Evolutionary conservation across 2,797 vertebrate species (phyloP).

Genomic region (Botia kubotai): DNA sequence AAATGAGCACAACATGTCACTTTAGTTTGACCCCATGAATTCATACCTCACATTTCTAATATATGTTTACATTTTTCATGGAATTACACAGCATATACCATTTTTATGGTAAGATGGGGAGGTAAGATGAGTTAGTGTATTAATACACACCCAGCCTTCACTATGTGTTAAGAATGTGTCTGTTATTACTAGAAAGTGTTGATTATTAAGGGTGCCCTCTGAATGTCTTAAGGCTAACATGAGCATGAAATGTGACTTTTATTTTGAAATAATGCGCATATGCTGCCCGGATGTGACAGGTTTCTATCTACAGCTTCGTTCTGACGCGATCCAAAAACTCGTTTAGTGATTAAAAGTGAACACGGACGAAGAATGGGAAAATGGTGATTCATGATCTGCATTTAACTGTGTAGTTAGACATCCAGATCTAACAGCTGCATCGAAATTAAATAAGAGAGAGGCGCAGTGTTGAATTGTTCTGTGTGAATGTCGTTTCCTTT

Average conservation of each 20-base stretch:
- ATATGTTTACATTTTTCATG: too few species aligned
- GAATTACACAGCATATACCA: too few species aligned
- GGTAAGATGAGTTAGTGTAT: too few species aligned
- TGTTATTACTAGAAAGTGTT: background rate
- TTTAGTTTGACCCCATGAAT: too few species aligned
- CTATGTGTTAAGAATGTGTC: too few species aligned
- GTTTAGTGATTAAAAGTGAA: background rate
- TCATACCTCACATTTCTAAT: too few species aligned
- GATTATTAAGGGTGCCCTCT: background rate
- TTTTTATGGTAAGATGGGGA: too few species aligned
- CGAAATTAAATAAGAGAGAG: background rate
- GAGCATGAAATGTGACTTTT: slow-evolving; percentile 21
- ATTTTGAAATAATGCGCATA: slow-evolving; percentile 44
- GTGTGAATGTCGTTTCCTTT: background rate
- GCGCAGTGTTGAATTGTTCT: background rate
- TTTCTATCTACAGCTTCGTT: background rate
- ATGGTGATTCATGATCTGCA: slow-evolving; percentile 28
- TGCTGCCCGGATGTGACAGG: background rate
- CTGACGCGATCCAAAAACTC: slow-evolving; percentile 9
- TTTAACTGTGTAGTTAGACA: background rate
- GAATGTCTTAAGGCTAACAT: background rate
- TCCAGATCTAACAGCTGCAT: background rate
- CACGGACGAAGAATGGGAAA: slow-evolving; percentile 8
- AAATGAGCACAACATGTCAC: too few species aligned
- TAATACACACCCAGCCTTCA: too few species aligned